A percentile compares a stretch with the other conserved stretches of the same genome.
These are phyloP conservation scores for Strigamia maritima DNA, from an alignment of 2,888 invertebrate species.

Conservation along the genomic window DNA sequence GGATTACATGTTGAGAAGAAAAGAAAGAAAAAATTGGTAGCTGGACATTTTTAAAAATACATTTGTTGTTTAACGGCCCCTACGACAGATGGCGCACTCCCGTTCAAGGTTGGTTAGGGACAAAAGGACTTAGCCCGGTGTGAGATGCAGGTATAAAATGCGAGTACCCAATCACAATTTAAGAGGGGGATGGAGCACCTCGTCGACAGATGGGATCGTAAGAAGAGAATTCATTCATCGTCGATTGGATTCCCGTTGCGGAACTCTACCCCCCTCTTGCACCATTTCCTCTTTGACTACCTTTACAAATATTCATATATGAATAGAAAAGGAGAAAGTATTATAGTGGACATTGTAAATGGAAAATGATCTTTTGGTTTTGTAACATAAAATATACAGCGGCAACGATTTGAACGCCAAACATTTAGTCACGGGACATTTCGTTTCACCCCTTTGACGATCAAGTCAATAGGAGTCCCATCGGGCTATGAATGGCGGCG, in stretches of 20 bases:
- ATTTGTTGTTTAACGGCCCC: conserved; percentile 8
- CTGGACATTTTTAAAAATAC: neutral
- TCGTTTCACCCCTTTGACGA: conserved; percentile 28
- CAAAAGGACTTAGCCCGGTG: conserved; percentile 32
- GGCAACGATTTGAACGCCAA: conserved; percentile 1
- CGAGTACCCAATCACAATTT: conserved; percentile 16
- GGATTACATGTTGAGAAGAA: neutral
- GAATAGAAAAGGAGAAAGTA: conserved; percentile 1
- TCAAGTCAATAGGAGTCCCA: conserved; percentile 26
- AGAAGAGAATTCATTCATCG: conserved; percentile 29
- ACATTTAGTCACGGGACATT: conserved; percentile 30
- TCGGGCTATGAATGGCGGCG: conserved; percentile 31
- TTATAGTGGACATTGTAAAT: conserved; percentile 1
- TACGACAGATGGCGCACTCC: conserved; percentile 17
- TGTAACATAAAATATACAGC: neutral
- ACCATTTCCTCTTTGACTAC: neutral
- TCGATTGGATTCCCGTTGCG: conserved; percentile 28
- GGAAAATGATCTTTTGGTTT: neutral
- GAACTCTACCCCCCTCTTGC: neutral
- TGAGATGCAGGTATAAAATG: conserved; percentile 28
- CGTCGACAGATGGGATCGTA: conserved; percentile 24
- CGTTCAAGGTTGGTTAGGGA: conserved; percentile 13
- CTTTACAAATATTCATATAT: neutral
- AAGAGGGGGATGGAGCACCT: conserved; percentile 23
- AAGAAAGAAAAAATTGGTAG: neutral